These are phyloP conservation scores for Epistrophella euchroma DNA, from an alignment of 2,888 invertebrate genomes.

Conservation along the genomic window DNA sequence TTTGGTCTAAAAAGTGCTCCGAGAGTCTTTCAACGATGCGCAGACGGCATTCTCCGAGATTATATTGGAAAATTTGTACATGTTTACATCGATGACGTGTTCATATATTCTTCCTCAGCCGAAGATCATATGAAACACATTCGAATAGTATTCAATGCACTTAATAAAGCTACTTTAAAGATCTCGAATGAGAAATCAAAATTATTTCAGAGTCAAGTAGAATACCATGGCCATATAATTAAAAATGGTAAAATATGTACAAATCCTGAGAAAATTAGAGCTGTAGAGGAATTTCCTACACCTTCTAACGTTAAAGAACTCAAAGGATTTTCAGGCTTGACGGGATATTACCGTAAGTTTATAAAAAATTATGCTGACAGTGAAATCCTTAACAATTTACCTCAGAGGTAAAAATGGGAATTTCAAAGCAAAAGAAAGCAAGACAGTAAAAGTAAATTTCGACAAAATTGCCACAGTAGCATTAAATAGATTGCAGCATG, in stretches of 20 bases:
- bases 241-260: no score
- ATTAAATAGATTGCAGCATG: background rate
- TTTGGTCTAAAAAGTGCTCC: background rate
- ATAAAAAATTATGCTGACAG: background rate
- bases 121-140: background rate
- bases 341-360: background rate
- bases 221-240: no score
- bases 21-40: background rate
- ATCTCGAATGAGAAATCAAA: no score
- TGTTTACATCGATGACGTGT: background rate
- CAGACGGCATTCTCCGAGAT: background rate
- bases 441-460: background rate
- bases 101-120: background rate
- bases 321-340: background rate
- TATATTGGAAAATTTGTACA: background rate
- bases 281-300: no score
- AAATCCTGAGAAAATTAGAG: no score
- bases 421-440: background rate
- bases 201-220: no score
- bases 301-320: background rate
- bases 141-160: no score
- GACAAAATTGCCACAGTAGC: conserved; percentile 1
- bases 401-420: background rate
- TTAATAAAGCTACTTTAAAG: no score
- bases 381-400: background rate